These are phyloP conservation scores for Episyrphus balteatus DNA, from an alignment of 1,140 invertebrate genomes.

Conservation along the genomic window DNA sequence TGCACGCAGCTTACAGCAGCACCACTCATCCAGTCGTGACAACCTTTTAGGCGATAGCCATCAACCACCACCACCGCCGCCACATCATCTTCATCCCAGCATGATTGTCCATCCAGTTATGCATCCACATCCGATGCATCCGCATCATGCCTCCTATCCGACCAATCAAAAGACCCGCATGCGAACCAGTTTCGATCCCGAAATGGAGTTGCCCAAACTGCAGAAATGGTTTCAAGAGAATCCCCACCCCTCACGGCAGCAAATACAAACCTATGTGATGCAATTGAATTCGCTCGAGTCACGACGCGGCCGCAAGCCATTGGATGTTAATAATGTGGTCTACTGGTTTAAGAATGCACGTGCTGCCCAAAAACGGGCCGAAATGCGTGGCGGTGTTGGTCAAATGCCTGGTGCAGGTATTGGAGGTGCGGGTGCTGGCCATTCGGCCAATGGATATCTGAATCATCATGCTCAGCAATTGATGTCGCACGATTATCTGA, in stretches of 20 bases:
- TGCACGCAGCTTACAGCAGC: constrained; percentile 39
- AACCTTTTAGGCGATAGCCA: constrained; percentile 20
- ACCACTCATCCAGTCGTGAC: constrained; percentile 35
- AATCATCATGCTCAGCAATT: constrained; percentile 28
- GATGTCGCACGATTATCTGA: constrained; percentile 34
- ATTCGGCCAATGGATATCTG: constrained; percentile 29
- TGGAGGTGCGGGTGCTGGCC: constrained; percentile 17
- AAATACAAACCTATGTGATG: constrained; percentile 90
- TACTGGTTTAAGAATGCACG: constrained; percentile 99
- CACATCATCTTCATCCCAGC: constrained; percentile 16
- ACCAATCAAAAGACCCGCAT: constrained; percentile 81
- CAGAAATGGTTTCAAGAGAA: constrained; percentile 94
- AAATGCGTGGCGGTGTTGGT: constrained; percentile 46
- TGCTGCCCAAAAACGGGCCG: constrained; percentile 84
- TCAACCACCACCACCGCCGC: constrained; percentile 12
- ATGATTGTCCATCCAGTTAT: constrained; percentile 51
- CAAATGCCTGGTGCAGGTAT: constrained; percentile 19
- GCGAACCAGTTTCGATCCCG: constrained; percentile 89
- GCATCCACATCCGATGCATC: constrained; percentile 47
- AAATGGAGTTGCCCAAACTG: constrained; percentile 85
- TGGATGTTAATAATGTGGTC: constrained; percentile 95
- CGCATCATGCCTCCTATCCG: constrained; percentile 58
- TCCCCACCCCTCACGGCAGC: constrained; percentile 85
- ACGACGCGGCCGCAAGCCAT: constrained; percentile 76
- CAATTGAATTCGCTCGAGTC: constrained; percentile 88